A percentile compares a stretch with the other conserved stretches of the same genome.
These are phyloP conservation scores for Euwallacea fornicatus DNA, from an alignment of 1,140 invertebrate genomes.

Conservation along the genomic window DNA sequence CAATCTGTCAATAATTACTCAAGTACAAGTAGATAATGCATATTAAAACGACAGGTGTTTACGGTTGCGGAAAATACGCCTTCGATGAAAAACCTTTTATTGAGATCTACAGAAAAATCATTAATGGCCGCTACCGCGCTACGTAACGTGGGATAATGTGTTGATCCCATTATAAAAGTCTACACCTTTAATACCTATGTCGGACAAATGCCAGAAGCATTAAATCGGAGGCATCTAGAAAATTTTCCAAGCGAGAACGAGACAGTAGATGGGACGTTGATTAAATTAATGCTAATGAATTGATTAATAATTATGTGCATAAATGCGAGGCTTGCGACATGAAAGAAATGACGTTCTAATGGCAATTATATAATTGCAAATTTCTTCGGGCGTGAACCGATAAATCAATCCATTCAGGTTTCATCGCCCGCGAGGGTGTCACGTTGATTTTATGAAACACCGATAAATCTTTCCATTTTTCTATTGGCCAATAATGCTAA, in stretches of 20 bases:
- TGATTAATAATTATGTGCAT: slow-evolving; percentile 22
- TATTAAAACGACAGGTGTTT: slow-evolving; percentile 18
- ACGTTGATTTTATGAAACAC: neutral
- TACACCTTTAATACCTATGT: slow-evolving; percentile 9
- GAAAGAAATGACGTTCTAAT: slow-evolving; percentile 25
- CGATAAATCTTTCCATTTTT: neutral
- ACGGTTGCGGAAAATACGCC: slow-evolving; percentile 22
- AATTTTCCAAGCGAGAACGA: neutral
- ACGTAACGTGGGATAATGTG: slow-evolving; percentile 30
- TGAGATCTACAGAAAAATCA: slow-evolving; percentile 22
- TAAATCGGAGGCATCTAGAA: neutral
- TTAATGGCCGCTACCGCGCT: slow-evolving; percentile 28
- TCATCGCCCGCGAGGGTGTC: neutral
- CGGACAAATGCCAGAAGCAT: neutral
- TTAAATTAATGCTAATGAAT: slow-evolving; percentile 24
- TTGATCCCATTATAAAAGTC: slow-evolving; percentile 22
- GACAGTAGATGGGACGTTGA: slow-evolving; percentile 13
- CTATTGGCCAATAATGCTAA: neutral
- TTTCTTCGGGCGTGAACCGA: slow-evolving; percentile 15
- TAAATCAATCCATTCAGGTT: slow-evolving; percentile 13
- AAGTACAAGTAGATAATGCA: neutral
- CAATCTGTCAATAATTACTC: slow-evolving; percentile 3
- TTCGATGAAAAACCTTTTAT: slow-evolving; percentile 19
- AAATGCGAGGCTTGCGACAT: slow-evolving; percentile 14
- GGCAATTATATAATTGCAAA: slow-evolving; percentile 18